A percentile compares a stretch with the other conserved stretches of the same genome.
Evolutionary conservation across 2,888 invertebrate species (phyloP).

Genomic region (Andrena bicolor): DNA sequence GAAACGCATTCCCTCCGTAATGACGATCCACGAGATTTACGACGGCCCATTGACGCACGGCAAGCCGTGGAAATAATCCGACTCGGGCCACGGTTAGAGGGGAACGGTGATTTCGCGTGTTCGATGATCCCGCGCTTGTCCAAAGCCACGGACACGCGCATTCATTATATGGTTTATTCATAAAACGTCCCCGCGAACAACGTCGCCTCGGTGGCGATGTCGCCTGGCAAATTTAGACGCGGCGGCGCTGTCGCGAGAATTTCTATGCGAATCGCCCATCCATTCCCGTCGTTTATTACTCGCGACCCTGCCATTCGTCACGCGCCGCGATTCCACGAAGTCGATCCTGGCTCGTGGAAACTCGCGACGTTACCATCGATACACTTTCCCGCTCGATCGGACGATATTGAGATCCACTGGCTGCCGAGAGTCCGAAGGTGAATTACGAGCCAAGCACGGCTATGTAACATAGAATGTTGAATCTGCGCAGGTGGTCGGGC

Average conservation of each 20-base stretch:
- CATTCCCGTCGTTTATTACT: constrained; percentile 35
- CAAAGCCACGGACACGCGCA: constrained; percentile 35
- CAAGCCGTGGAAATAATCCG: constrained; percentile 60
- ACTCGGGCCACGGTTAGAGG: constrained; percentile 23
- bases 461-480: constrained; percentile 62
- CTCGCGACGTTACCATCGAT: background rate
- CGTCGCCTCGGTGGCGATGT: constrained; percentile 18
- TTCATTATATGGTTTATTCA: constrained; percentile 72
- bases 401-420: constrained; percentile 62
- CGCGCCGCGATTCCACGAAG: background rate
- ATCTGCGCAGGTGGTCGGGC: constrained; percentile 72
- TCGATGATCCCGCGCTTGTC: constrained; percentile 26
- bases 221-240: constrained; percentile 50
- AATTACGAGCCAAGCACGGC: constrained; percentile 73
- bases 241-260: constrained; percentile 28
- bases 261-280: constrained; percentile 14
- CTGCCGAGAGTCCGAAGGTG: constrained; percentile 69
- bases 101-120: constrained; percentile 36
- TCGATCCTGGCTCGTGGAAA: background rate
- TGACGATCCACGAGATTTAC: constrained; percentile 60
- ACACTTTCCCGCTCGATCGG: background rate
- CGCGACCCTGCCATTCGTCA: constrained; percentile 11
- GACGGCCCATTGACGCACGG: constrained; percentile 40
- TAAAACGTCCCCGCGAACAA: constrained; percentile 52
- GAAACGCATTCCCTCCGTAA: constrained; percentile 41